A percentile compares a stretch with the other conserved stretches of the same genome.
Conservation (phyloP, 2,888 invertebrate genomes). For the Thymelicus sylvestris region DNA sequence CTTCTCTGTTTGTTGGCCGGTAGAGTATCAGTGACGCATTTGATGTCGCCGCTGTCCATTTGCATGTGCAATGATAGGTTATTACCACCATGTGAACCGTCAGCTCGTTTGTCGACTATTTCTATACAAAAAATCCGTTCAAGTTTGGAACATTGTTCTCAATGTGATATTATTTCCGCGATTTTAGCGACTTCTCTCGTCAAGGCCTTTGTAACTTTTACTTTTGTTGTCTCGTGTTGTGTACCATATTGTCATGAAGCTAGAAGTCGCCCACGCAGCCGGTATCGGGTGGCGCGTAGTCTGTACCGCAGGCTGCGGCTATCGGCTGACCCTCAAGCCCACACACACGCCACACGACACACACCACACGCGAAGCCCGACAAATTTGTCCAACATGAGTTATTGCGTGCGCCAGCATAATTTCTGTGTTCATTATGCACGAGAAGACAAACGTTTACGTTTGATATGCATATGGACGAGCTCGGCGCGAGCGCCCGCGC, state of each 20-base stretch:
- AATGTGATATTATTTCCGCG: too few relatives aligned
- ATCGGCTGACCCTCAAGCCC: constrained; percentile 16
- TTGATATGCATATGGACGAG: neutral
- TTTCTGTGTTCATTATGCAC: neutral
- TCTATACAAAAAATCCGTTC: too few relatives aligned
- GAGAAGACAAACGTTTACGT: constrained; percentile 10
- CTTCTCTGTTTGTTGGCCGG: too few relatives aligned
- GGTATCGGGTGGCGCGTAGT: neutral
- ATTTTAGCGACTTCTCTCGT: neutral
- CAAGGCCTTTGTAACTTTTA: constrained; percentile 23
- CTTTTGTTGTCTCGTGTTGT: constrained; percentile 1
- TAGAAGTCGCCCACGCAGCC: constrained; percentile 23
- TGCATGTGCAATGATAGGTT: too few relatives aligned
- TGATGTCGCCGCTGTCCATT: too few relatives aligned
- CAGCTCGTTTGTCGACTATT: too few relatives aligned
- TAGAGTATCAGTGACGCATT: too few relatives aligned
- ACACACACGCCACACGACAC: neutral
- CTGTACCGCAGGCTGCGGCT: constrained; percentile 4
- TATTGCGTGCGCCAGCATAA: constrained; percentile 25
- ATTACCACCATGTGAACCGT: too few relatives aligned
- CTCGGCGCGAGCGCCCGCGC: neutral
- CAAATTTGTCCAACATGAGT: constrained; percentile 25
- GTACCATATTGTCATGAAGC: constrained; percentile 9
- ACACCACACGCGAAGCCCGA: constrained; percentile 17
- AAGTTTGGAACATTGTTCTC: too few relatives aligned